Conservation (phyloP, 2,113 vertebrate genomes). For the Embiotoca jacksoni region DNA sequence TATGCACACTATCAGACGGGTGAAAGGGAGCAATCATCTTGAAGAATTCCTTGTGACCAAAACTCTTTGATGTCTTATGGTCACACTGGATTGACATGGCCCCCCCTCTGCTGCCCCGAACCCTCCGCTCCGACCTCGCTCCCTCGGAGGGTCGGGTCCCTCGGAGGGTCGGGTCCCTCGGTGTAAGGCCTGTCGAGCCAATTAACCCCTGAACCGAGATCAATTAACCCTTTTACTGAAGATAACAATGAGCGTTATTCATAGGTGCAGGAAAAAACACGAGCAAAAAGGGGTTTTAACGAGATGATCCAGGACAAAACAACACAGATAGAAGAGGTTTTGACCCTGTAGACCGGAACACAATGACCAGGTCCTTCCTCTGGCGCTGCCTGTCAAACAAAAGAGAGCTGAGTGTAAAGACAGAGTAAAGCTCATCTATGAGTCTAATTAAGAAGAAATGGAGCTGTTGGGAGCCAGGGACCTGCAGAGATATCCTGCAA, state of each 20-base stretch:
- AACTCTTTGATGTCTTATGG: constrained; percentile 45
- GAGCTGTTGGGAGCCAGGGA: constrained; percentile 51
- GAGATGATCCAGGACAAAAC: constrained; percentile 23
- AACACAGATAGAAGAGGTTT: constrained; percentile 5
- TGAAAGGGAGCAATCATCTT: background rate
- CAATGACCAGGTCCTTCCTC: background rate
- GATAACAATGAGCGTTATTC: constrained; percentile 43
- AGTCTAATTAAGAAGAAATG: constrained; percentile 69
- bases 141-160: constrained; percentile 20
- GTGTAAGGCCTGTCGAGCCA: constrained; percentile 35
- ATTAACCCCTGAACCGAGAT: constrained; percentile 69
- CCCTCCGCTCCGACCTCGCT: constrained; percentile 29
- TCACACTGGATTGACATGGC: constrained; percentile 20
- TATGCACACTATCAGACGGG: constrained; percentile 13
- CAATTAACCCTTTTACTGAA: constrained; percentile 62
- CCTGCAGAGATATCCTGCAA: constrained; percentile 43
- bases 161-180: background rate
- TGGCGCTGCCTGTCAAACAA: constrained; percentile 1
- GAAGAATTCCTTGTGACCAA: constrained; percentile 10
- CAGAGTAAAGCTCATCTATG: constrained; percentile 49
- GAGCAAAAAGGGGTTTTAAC: constrained; percentile 16
- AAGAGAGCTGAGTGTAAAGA: background rate
- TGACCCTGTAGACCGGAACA: constrained; percentile 11
- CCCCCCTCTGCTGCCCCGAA: constrained; percentile 18
- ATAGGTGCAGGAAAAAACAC: constrained; percentile 19